Evolutionary conservation across 1,140 invertebrate genomes (phyloP).

Genomic region (Mya arenaria): DNA sequence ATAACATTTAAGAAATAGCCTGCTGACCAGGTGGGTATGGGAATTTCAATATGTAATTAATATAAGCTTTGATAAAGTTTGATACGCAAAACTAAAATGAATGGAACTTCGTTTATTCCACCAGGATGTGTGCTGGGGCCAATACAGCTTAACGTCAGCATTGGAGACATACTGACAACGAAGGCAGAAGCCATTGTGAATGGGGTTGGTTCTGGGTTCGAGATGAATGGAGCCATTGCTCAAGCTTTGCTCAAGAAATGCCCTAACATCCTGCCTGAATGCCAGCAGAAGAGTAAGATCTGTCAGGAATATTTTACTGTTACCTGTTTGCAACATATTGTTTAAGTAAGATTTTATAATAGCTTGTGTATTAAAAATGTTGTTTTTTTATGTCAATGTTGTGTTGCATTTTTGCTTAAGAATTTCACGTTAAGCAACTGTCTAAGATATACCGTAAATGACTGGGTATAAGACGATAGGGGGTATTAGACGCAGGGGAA

Average conservation of each 20-base stretch:
- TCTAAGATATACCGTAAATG: too few relatives aligned
- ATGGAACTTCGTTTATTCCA: not conserved
- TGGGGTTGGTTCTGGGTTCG: slow-evolving; percentile 46
- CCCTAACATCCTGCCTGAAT: slow-evolving; percentile 51
- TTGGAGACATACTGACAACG: slow-evolving; percentile 38
- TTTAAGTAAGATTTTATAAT: too few relatives aligned
- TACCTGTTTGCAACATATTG: too few relatives aligned
- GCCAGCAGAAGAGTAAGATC: slow-evolving; percentile 47
- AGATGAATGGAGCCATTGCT: slow-evolving; percentile 47
- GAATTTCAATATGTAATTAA: not conserved
- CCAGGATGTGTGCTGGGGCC: slow-evolving; percentile 46
- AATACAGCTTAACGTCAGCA: slow-evolving; percentile 27
- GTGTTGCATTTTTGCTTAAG: too few relatives aligned
- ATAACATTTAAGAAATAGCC: too few relatives aligned
- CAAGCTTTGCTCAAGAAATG: slow-evolving; percentile 51
- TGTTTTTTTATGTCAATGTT: too few relatives aligned
- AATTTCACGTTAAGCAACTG: too few relatives aligned
- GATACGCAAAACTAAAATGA: not conserved
- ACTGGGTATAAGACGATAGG: too few relatives aligned
- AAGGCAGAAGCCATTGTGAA: slow-evolving; percentile 41
- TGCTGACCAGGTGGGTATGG: too few relatives aligned
- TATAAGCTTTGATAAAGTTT: not conserved
- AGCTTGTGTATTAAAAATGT: too few relatives aligned
- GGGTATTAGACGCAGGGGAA: too few relatives aligned
- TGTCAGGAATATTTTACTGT: too few relatives aligned